A percentile compares a stretch with the other conserved stretches of the same genome.
Conservation (phyloP, 2,888 invertebrate species). For the Eupeodes latifasciatus region DNA sequence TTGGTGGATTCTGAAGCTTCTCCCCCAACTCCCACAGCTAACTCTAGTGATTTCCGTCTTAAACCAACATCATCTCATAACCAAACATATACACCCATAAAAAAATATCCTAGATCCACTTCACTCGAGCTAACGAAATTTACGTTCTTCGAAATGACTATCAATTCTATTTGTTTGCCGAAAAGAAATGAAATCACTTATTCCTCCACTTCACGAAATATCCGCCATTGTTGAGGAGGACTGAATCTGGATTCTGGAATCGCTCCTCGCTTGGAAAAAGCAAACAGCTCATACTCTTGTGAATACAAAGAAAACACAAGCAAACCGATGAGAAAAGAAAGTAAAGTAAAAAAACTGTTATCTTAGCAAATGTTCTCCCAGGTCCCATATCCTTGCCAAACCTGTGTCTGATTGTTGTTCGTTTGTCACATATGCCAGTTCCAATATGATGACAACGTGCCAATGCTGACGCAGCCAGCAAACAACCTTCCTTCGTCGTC, state of each 20-base stretch:
- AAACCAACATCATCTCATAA: conserved; percentile 37
- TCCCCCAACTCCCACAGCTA: background rate
- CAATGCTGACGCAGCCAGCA: conserved; percentile 62
- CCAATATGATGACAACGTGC: conserved; percentile 74
- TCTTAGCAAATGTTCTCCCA: conserved; percentile 65
- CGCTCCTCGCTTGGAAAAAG: conserved; percentile 13
- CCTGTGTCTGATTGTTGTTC: conserved; percentile 42
- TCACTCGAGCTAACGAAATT: conserved; percentile 62
- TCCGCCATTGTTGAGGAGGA: conserved; percentile 48
- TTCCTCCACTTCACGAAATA: conserved; percentile 62
- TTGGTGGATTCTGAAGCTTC: background rate
- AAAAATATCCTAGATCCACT: background rate
- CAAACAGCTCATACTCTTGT: background rate
- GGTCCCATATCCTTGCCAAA: conserved; percentile 48
- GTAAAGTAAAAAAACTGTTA: conserved; percentile 46
- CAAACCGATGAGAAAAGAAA: background rate
- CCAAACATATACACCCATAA: conserved; percentile 27
- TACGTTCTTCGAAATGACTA: conserved; percentile 71
- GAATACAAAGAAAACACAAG: background rate
- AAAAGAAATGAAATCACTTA: conserved; percentile 71
- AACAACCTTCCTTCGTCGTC: too few relatives aligned
- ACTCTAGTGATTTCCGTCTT: background rate
- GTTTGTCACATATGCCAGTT: conserved; percentile 73
- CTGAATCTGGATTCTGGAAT: background rate
- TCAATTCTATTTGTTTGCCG: conserved; percentile 70